phyloP scores from a whole-genome alignment of 2,797 vertebrate genomes.

The Semotilus atromaculatus region DNA sequence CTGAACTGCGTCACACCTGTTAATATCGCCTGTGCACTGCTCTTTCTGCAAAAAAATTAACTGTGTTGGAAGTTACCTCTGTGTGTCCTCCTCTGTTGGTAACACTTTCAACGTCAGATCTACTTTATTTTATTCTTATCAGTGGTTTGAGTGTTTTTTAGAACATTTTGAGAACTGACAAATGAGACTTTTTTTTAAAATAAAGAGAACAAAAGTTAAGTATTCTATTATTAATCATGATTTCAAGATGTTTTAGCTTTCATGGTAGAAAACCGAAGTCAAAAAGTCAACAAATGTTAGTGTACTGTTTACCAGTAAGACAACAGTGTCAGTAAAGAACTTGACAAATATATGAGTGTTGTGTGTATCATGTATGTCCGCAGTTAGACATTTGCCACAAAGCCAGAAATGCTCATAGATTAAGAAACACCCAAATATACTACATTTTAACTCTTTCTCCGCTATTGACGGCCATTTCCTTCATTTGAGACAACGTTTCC shows the following conservation, averaged over 20 bases:
- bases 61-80: too few relatives aligned
- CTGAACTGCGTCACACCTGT: too few relatives aligned
- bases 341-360: background rate
- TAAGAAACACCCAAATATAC: background rate
- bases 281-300: background rate
- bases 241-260: background rate
- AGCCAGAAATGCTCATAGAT: background rate
- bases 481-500: too few relatives aligned
- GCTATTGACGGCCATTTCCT: too few relatives aligned
- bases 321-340: background rate
- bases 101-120: background rate
- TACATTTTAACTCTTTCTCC: too few relatives aligned
- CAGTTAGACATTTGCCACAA: background rate
- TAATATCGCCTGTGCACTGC: too few relatives aligned
- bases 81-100: too few relatives aligned
- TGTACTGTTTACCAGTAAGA: background rate
- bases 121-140: background rate
- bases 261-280: background rate
- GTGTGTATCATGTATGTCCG: background rate
- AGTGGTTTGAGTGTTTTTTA: background rate
- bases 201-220: background rate
- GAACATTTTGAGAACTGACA: background rate
- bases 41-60: too few relatives aligned
- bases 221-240: background rate
- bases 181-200: background rate